Conservation (phyloP, 30 jellyfish, hydroid and myxozoan species). For the Sanderia malayensis region DNA sequence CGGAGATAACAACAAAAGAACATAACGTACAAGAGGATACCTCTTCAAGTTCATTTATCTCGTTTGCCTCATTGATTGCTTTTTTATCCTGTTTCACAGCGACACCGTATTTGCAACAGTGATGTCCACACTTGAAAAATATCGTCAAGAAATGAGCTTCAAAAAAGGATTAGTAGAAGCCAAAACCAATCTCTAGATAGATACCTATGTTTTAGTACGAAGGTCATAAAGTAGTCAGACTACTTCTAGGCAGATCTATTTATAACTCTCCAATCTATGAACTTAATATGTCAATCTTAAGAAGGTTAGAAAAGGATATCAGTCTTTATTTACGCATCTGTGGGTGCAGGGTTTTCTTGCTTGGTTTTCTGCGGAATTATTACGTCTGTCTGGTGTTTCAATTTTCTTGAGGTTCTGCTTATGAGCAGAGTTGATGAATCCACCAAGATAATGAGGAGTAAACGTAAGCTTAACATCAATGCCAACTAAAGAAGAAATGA, state of each 20-base stretch:
- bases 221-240: too few relatives aligned
- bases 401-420: too few relatives aligned
- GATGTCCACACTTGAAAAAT: slow-evolving; percentile 51
- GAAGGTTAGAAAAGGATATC: slow-evolving; percentile 67
- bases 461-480: slow-evolving; percentile 56
- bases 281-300: too few relatives aligned
- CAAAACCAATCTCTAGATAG: too few relatives aligned
- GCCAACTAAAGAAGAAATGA: slow-evolving; percentile 66
- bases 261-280: too few relatives aligned
- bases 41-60: background rate
- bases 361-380: background rate
- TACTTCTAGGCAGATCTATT: too few relatives aligned
- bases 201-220: too few relatives aligned
- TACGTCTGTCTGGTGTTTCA: too few relatives aligned
- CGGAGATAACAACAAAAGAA: background rate
- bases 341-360: slow-evolving; percentile 48
- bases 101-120: slow-evolving; percentile 63
- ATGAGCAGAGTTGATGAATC: background rate
- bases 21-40: background rate
- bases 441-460: slow-evolving; percentile 69
- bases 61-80: background rate
- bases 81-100: slow-evolving; percentile 35
- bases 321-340: slow-evolving; percentile 56
- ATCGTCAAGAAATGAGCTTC: too few relatives aligned
- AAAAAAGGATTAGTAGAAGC: too few relatives aligned